Base-by-base conservation (phyloP, 2,888 invertebrate genomes). In the Andrena praecox region DNA sequence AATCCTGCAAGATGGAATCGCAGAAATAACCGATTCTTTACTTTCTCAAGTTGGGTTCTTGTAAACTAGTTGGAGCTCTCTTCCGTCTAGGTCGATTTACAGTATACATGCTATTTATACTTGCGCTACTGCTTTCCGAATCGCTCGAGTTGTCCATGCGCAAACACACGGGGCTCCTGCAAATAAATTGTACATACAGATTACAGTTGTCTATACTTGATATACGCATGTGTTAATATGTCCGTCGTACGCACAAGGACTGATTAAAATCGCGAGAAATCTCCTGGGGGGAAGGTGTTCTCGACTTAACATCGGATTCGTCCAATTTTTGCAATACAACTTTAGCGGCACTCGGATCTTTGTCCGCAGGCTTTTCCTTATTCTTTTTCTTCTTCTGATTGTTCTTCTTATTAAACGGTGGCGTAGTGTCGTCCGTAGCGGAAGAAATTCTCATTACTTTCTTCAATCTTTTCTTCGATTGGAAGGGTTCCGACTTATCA, bases 311-410 rank as follows among this genome's bases (percentile, higher is more conserved):
- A 5, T 80, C 70, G 0, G 81, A 80, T 6, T 91, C 88, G 7
- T 90, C 86, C 0, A 93, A 87, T 74, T 93, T 93, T 42, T 91
- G 83, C 24, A 93, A 81, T 2, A 93, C 92, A 16, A 93, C 93
- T 79, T 92, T 93, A 0, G 88, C 93, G 2, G 89, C 27, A 54
- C 91, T 92, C 3, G 93, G 93, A 85, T 93, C 92, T 69, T 91
- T 91, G 29, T 76, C 83, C 0, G 7, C 33, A 2, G 7, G 5
- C n/a, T 75, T 77, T 8, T 54, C 12, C 27, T 73, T 77, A 27
- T 35, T n/a, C 20, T 76, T 76, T 12, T 29, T 75, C n/a, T 70
- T 52, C 12, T 20, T 74, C 0, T 52, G 6, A 6, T 12, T 60
- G 2, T 10, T 59, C 2, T 48, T 63, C 7, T 52, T 72, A 0